Conservation (phyloP, 2,797 vertebrate species). For the Gymnothorax reevesii region DNA sequence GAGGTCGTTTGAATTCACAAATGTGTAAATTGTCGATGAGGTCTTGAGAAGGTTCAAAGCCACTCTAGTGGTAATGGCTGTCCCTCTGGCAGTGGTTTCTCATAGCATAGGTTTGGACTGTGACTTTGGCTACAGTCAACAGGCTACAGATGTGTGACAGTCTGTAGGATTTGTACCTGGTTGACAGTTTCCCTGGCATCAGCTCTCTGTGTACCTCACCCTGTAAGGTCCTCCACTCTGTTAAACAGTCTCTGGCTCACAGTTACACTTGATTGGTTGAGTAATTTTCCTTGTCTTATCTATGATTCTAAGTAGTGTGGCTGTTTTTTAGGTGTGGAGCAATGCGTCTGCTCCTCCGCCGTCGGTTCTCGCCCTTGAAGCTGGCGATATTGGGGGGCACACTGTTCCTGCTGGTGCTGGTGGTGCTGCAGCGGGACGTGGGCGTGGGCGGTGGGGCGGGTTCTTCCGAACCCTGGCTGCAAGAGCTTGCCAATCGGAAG, state of each 20-base stretch:
- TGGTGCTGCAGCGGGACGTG: constrained; percentile 82
- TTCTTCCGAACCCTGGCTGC: constrained; percentile 81
- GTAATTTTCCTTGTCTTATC: neutral
- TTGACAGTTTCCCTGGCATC: neutral
- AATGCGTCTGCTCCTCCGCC: constrained; percentile 78
- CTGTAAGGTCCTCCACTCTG: neutral
- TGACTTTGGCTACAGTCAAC: neutral
- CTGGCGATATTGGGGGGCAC: constrained; percentile 76
- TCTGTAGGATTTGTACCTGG: neutral
- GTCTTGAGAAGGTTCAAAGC: neutral
- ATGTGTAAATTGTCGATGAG: neutral
- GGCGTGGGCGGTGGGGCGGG: constrained; percentile 40
- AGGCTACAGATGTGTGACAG: neutral
- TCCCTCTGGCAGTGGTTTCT: neutral
- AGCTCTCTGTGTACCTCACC: neutral
- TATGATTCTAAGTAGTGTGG: neutral
- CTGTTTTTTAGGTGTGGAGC: constrained; percentile 19
- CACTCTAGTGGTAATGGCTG: neutral
- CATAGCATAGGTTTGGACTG: neutral
- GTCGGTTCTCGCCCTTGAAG: constrained; percentile 79
- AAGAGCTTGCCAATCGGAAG: constrained; percentile 80
- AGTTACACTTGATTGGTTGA: neutral
- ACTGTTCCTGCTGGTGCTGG: constrained; percentile 81
- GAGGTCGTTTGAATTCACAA: neutral
- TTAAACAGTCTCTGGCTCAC: neutral